Evolutionary conservation across 2,113 vertebrate genomes (phyloP).

Genomic region (Cricetomys ansorgei): DNA sequence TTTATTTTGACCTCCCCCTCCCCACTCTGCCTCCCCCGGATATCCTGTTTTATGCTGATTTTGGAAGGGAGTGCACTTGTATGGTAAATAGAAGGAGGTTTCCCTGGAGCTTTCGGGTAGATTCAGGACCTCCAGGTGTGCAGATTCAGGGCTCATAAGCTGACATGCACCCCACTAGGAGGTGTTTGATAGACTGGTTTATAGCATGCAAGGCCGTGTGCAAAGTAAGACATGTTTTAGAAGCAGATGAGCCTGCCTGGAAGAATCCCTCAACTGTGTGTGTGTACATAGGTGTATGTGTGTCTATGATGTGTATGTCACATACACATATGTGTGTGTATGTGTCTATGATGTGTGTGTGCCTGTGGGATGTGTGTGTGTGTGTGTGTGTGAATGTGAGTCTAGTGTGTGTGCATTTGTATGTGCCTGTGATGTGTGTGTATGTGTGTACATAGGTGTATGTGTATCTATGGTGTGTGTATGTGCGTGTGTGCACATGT

Average conservation of each 20-base stretch:
- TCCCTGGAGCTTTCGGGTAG: not conserved
- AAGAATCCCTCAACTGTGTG: not conserved
- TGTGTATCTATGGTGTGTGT: not conserved
- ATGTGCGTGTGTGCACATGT: too few species aligned
- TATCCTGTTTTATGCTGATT: conserved; percentile 78
- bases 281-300: too few species aligned
- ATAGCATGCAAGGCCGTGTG: rapidly evolving
- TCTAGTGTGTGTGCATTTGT: not conserved
- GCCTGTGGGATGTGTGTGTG: too few species aligned
- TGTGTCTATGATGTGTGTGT: not conserved
- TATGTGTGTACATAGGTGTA: too few species aligned
- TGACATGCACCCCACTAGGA: too few species aligned
- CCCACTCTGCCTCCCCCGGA: conserved; percentile 38
- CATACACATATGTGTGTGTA: not conserved
- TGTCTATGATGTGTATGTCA: not conserved
- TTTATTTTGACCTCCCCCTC: conserved; percentile 75
- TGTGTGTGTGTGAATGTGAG: not conserved
- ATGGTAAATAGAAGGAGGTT: conserved; percentile 48
- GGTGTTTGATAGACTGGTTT: not conserved
- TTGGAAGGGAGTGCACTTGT: conserved; percentile 42
- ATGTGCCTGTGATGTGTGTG: not conserved
- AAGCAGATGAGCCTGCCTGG: not conserved
- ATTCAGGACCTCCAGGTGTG: not conserved
- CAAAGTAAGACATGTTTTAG: not conserved
- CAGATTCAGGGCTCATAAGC: not conserved